phyloP scores from a whole-genome alignment of 2,113 vertebrate genomes.

The Trichomycterus rosablanca region DNA sequence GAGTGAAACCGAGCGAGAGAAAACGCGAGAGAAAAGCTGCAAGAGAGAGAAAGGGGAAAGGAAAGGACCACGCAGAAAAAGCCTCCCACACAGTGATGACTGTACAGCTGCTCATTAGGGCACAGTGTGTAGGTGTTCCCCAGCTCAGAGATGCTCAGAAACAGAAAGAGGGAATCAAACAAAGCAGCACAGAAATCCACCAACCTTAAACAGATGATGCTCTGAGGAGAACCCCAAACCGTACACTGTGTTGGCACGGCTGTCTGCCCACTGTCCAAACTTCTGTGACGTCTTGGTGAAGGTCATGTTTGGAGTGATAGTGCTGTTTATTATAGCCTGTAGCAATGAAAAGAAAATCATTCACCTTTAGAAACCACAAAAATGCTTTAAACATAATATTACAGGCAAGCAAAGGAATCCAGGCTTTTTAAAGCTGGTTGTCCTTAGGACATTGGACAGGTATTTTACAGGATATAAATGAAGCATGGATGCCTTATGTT shows the following conservation, averaged over 20 bases:
- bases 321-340: constrained; percentile 99
- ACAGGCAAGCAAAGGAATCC: too few relatives aligned
- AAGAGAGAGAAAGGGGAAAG: constrained; percentile 23
- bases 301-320: constrained; percentile 98
- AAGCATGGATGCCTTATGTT: too few relatives aligned
- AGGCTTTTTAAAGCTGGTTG: too few relatives aligned
- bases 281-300: constrained; percentile 99
- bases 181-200: constrained; percentile 35
- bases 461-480: too few relatives aligned
- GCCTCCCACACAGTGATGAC: constrained; percentile 40
- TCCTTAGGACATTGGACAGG: too few relatives aligned
- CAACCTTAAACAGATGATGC: constrained; percentile 93
- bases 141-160: constrained; percentile 35
- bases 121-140: constrained; percentile 46
- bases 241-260: constrained; percentile 45
- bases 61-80: constrained; percentile 47
- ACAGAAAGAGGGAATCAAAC: constrained; percentile 5
- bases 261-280: constrained; percentile 85
- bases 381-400: too few relatives aligned
- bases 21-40: background rate
- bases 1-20: background rate
- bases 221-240: constrained; percentile 96
- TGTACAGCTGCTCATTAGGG: constrained; percentile 50
- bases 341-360: constrained; percentile 25
- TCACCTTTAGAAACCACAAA: too few relatives aligned